A percentile compares a stretch with the other conserved stretches of the same genome.
Conservation (phyloP, 2,888 invertebrate genomes). For the Xanthia togata region DNA sequence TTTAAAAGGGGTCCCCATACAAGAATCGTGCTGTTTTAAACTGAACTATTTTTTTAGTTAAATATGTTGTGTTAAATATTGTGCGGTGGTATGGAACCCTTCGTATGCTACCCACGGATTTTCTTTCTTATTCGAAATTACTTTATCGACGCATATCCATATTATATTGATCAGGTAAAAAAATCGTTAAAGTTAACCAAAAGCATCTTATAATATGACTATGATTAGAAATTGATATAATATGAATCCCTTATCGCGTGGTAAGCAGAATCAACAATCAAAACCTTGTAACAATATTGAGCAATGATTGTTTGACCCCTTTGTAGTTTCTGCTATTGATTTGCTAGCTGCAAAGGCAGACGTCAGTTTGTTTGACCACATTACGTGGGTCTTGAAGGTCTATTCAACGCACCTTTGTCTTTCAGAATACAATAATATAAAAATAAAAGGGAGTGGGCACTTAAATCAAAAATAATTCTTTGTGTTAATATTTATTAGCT, state of each 20-base stretch:
- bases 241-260: neutral
- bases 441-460: neutral
- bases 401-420: neutral
- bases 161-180: neutral
- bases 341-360: neutral
- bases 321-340: slow-evolving; percentile 12
- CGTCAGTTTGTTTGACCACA: neutral
- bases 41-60: too few relatives aligned
- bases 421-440: neutral
- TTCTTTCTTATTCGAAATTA: neutral
- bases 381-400: too few relatives aligned
- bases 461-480: slow-evolving; percentile 56
- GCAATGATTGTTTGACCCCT: neutral
- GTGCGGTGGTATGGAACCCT: too few relatives aligned
- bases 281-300: slow-evolving; percentile 13
- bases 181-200: neutral
- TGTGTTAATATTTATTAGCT: slow-evolving; percentile 84
- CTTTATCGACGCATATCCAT: too few relatives aligned
- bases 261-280: neutral
- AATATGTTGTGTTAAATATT: too few relatives aligned
- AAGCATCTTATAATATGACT: neutral
- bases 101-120: too few relatives aligned
- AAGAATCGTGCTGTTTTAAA: too few relatives aligned
- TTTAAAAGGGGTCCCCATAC: too few relatives aligned
- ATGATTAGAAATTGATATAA: neutral